Evolutionary conservation across 2,888 invertebrate genomes (phyloP).

Genomic region (Palloptera scutellata): DNA sequence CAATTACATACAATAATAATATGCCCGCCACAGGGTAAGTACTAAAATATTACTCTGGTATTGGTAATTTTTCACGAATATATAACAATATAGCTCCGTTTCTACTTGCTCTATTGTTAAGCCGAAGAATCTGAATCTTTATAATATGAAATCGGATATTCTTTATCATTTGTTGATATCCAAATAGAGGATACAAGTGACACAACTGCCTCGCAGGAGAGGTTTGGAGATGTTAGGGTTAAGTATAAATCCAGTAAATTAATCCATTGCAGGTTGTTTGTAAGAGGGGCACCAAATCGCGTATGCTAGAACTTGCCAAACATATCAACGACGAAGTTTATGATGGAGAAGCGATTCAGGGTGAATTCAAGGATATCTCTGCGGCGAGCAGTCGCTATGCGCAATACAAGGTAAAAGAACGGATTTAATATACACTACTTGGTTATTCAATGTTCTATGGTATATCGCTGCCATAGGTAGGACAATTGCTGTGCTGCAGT

Average conservation of each 20-base stretch:
- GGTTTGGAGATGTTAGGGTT: constrained; percentile 96
- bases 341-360: constrained; percentile 86
- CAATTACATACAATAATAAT: no score
- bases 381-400: constrained; percentile 91
- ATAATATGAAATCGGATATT: constrained; percentile 91
- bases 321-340: constrained; percentile 89
- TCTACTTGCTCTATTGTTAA: no score
- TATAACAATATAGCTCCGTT: no score
- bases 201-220: constrained; percentile 89
- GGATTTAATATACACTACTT: no score
- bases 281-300: constrained; percentile 93
- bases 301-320: constrained; percentile 93
- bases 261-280: constrained; percentile 82
- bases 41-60: no score
- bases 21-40: no score
- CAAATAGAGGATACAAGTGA: constrained; percentile 75
- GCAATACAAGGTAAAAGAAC: constrained; percentile 78
- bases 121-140: constrained; percentile 81
- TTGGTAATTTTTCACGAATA: no score
- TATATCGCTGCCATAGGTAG: constrained; percentile 30
- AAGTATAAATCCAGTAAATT: constrained; percentile 37
- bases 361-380: constrained; percentile 86
- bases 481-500: constrained; percentile 60
- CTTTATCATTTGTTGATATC: constrained; percentile 86
- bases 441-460: no score